phyloP scores from a whole-genome alignment of 2,113 vertebrate species.

The Suricata suricatta region DNA sequence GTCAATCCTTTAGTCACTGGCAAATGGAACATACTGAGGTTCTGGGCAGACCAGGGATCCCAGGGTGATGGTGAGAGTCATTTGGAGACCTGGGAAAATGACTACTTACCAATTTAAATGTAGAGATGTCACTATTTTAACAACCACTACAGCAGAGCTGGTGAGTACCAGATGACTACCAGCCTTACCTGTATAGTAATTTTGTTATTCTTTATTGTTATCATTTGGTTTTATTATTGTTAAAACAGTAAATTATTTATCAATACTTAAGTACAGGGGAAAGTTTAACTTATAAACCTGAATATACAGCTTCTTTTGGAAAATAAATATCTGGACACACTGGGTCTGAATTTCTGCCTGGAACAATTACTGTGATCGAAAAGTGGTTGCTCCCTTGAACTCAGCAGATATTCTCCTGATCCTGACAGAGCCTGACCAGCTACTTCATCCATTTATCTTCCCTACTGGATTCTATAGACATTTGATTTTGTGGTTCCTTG shows the following conservation, averaged over 20 bases:
- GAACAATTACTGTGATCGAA: not conserved
- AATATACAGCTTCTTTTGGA: not conserved
- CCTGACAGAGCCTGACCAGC: too few species aligned
- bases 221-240: not conserved
- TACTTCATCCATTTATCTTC: not conserved
- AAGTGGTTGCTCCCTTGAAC: not conserved
- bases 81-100: not conserved
- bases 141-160: not conserved
- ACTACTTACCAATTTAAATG: not conserved
- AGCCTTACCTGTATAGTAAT: not conserved
- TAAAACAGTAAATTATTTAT: not conserved
- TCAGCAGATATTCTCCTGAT: not conserved
- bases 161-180: not conserved
- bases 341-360: not conserved
- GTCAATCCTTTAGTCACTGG: not conserved
- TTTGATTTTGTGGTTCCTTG: not conserved
- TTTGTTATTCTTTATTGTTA: not conserved
- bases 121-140: not conserved
- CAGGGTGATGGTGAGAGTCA: too few species aligned
- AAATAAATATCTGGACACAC: not conserved
- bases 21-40: not conserved
- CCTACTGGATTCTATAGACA: not conserved
- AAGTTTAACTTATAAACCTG: not conserved
- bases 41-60: not conserved
- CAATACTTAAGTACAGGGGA: not conserved